A percentile compares a stretch with the other conserved stretches of the same genome.
phyloP scores from a whole-genome alignment of 2,888 invertebrate species.

The Orchestes rusci region DNA sequence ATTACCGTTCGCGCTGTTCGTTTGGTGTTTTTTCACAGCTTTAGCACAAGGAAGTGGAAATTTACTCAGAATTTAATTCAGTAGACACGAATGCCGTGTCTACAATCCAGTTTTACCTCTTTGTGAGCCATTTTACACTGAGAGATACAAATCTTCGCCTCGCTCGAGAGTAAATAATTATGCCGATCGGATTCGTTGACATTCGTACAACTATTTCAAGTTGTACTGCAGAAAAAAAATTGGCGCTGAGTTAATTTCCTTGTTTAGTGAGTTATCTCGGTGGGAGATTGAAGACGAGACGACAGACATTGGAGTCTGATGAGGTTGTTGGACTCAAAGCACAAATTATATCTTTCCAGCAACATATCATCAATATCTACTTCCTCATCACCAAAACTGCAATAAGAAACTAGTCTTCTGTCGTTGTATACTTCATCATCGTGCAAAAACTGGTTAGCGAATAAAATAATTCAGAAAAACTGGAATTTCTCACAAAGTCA shows the following conservation, averaged over 20 bases:
- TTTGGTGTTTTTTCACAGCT: conserved; percentile 12
- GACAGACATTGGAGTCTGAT: too few relatives aligned
- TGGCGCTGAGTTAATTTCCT: conserved; percentile 13
- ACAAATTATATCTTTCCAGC: too few relatives aligned
- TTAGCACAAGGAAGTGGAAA: conserved; percentile 25
- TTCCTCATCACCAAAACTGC: too few relatives aligned
- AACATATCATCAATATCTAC: too few relatives aligned
- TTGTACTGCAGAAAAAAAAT: too few relatives aligned
- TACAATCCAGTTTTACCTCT: conserved; percentile 26
- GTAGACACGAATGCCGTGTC: conserved; percentile 25
- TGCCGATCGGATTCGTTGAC: conserved; percentile 19
- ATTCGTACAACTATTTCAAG: conserved; percentile 23
- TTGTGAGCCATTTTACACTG: conserved; percentile 23
- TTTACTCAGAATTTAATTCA: conserved; percentile 25
- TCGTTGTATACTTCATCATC: too few relatives aligned
- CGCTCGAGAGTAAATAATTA: conserved; percentile 22
- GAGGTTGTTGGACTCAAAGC: too few relatives aligned
- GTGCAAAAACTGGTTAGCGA: too few relatives aligned
- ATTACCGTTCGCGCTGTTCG: conserved; percentile 16
- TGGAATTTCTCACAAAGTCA: too few relatives aligned
- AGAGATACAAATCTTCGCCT: conserved; percentile 23
- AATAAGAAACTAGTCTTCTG: too few relatives aligned
- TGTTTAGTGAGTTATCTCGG: conserved; percentile 9
- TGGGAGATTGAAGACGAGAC: too few relatives aligned
- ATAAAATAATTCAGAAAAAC: too few relatives aligned